Evolutionary conservation across 2,888 invertebrate species (phyloP).

Genomic region (Allygus modestus): DNA sequence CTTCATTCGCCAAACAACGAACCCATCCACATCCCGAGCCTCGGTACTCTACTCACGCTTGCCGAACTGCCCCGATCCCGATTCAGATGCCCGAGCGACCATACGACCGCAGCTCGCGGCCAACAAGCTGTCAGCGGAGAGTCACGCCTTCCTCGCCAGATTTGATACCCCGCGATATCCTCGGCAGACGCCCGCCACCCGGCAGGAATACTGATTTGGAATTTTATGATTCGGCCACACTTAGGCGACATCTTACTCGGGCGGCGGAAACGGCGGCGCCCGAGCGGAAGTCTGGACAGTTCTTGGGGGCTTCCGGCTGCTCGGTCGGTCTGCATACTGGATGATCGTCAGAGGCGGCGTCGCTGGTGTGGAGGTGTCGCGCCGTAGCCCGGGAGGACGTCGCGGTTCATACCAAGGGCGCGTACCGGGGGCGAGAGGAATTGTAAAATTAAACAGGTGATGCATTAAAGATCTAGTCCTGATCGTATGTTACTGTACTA

Average conservation of each 20-base stretch:
- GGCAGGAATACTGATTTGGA: not conserved
- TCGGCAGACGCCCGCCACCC: conserved; percentile 2
- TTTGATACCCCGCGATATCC: not conserved
- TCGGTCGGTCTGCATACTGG: conserved; percentile 13
- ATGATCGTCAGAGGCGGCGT: not conserved
- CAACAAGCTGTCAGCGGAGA: not conserved
- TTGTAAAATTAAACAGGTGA: not conserved
- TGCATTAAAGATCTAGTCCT: conserved; percentile 2
- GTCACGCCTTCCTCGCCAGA: not conserved
- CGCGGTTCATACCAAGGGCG: too few species aligned
- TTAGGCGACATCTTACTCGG: conserved; percentile 16
- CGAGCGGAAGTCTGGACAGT: conserved; percentile 15
- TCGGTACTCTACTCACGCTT: not conserved
- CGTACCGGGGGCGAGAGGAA: not conserved
- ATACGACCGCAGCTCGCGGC: too few species aligned
- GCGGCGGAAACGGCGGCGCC: conserved; percentile 36
- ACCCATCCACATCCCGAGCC: too few species aligned
- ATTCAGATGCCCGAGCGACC: not conserved
- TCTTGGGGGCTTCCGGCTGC: not conserved
- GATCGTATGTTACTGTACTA: too few species aligned
- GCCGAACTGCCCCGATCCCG: not conserved
- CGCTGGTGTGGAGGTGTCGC: not conserved
- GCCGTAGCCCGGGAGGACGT: not conserved
- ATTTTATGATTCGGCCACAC: conserved; percentile 1
- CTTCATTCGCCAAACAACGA: too few species aligned